Evolutionary conservation across 2,113 vertebrate species (phyloP), one percentile per base, ranked within the genome.

Genomic region (Silurus glanis): DNA sequence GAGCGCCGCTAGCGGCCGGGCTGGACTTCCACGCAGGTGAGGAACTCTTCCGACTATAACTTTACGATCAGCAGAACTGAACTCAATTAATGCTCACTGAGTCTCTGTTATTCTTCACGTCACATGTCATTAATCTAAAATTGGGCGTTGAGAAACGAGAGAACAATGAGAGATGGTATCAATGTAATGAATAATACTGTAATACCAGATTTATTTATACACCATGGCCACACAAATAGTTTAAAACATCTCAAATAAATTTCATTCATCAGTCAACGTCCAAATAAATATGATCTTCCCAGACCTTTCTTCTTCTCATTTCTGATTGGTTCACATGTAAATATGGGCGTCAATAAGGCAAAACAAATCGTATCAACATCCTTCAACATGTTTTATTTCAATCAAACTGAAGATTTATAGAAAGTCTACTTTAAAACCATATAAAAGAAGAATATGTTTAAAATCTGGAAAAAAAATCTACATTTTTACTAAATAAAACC

Each of bases 11-110:
- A 91, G 95, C 96, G 25, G 97, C 97, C 51, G 96, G 96, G 55
- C 94, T 97, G 91, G 97, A 97, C 85, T 97, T 96, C 80, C 95
- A 97, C 93, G 96, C 96, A 88, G 96, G 97, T 97, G 91, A 92
- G 85, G 75, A 91, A 19, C 25, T 13, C 23, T 9, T 71, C 37
- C 8, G 1, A 13, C 19, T 25, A n/a, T 58, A 37, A n/a, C n/a
- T 25, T 58, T 28, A 56, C 58, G 19, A 28, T 25, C 28, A 55
- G 2, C 37, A 16, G 19, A 53, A 25, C 14, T 58, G 6, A 28
- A 13, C 58, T 23, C 56, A 72, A 72, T 72, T 47, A 19, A 45
- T 72, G 69, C 69, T 47, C 37, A 37, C 66, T 3, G 69, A n/a
- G 19, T 23, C 47, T 21, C n/a, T 49, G 49, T 21, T 1, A 74